A percentile compares a stretch with the other conserved stretches of the same genome.
phyloP scores from a whole-genome alignment of 2,113 vertebrate species.

The Psittacara wagleri region DNA sequence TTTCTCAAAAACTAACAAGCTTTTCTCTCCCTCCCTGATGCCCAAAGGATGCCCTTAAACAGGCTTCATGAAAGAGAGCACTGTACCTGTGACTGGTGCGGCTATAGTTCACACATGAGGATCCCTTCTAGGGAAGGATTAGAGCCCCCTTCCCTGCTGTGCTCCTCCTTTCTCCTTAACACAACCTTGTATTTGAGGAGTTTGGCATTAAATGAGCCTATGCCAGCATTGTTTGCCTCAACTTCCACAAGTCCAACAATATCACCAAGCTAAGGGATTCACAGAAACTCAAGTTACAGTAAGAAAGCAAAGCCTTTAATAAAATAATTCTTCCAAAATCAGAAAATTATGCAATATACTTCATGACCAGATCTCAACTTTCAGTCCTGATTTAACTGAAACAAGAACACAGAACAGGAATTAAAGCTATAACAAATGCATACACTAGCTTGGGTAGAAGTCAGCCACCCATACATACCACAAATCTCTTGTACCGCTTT shows the following conservation, averaged over 20 bases:
- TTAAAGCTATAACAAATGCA: background rate
- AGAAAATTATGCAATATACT: background rate
- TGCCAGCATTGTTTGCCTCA: background rate
- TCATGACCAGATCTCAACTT: background rate
- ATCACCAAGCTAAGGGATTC: background rate
- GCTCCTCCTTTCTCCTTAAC: background rate
- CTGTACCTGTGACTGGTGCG: background rate
- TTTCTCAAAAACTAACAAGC: background rate
- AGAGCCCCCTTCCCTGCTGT: background rate
- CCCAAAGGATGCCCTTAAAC: background rate
- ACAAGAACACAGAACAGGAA: background rate
- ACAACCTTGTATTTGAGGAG: background rate
- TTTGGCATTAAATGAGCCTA: background rate
- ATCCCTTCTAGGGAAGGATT: background rate
- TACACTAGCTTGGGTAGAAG: background rate
- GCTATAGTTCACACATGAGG: background rate
- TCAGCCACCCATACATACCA: background rate
- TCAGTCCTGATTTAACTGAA: background rate
- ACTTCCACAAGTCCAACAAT: background rate
- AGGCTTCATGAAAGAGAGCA: background rate
- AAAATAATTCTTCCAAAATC: background rate
- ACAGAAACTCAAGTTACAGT: background rate
- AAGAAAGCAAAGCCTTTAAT: background rate
- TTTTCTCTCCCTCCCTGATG: background rate
- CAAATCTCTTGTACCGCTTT: background rate